Conservation (phyloP, 2,888 invertebrate genomes). For the Macropis europaea region DNA sequence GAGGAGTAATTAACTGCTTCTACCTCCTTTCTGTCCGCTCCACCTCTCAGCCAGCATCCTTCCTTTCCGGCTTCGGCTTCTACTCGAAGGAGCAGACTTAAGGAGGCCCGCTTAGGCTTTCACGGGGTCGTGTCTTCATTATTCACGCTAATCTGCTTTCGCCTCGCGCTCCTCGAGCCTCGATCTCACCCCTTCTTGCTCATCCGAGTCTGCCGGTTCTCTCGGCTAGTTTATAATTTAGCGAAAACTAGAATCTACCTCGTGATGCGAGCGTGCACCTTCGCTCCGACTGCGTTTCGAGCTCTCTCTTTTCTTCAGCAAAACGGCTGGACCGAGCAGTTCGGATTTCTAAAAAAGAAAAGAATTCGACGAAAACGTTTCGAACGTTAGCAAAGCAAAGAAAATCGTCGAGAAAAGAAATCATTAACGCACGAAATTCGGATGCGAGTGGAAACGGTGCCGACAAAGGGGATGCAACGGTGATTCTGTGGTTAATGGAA, state of each 20-base stretch:
- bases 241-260: constrained; percentile 11
- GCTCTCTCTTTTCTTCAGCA: not conserved
- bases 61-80: constrained; percentile 72
- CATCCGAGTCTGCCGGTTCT: constrained; percentile 4
- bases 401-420: not conserved
- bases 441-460: not conserved
- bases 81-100: constrained; percentile 73
- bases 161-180: constrained; percentile 62
- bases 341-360: too few species aligned
- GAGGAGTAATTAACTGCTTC: constrained; percentile 76
- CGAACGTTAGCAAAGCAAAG: too few species aligned
- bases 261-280: not conserved
- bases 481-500: constrained; percentile 2
- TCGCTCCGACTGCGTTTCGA: not conserved
- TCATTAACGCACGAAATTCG: not conserved
- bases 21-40: constrained; percentile 64
- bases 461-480: not conserved
- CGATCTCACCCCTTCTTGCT: constrained; percentile 39
- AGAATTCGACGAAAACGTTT: too few species aligned
- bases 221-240: constrained; percentile 22
- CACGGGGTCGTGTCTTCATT: constrained; percentile 77
- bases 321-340: too few species aligned
- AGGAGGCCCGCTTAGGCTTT: constrained; percentile 75
- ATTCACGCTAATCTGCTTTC: constrained; percentile 78
- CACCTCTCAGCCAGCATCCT: constrained; percentile 60